Evolutionary conservation across 2,113 vertebrate species (phyloP), one percentile per base, ranked within the genome.

Genomic region (Stictonetta naevosa): DNA sequence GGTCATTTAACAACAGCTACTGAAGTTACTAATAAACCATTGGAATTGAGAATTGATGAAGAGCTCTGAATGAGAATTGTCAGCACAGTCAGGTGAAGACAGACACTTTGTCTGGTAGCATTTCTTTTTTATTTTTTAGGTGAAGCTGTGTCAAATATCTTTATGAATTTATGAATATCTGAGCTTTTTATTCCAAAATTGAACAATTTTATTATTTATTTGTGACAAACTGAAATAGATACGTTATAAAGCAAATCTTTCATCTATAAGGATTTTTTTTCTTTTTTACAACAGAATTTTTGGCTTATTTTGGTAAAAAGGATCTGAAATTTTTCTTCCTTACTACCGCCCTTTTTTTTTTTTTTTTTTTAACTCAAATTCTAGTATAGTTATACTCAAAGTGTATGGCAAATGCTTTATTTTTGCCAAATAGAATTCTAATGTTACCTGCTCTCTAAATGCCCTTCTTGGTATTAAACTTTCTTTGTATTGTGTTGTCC

Each of bases 11-110:
- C 52, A 71, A 90, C 91, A 64, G 88, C 95, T 29, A 94, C 67
- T 36, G 81, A 85, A 69, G 90, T 94, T 66, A 83, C 81, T 50
- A 75, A 23, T 94, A 71, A 16, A 91, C 85, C 46, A 63, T 36
- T 96, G 95, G 46, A 95, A 95, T 81, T 97, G 97, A 95, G 22
- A 29, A 20, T 19, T 13, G 19, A 97, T 96, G 4, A 95, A 98
- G 38, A 22, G 4, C 67, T 66, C n/a, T 25, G 31, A 40, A 14
- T 40, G 10, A 40, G 62, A 28, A 29, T 29, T 64, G 17, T 29
- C 62, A 28, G 40, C 52, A 38, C 82, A 56, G 38, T 4, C 78
- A 31, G 53, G 42, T 10, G 28, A 56, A 76, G 13, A 71, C 38
- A 66, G 28, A 21, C 1, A 26, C 11, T 34, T 69, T 53, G 55